Base-by-base conservation (phyloP, 64 coral and sea anemone species). In the Montipora efflorescens region DNA sequence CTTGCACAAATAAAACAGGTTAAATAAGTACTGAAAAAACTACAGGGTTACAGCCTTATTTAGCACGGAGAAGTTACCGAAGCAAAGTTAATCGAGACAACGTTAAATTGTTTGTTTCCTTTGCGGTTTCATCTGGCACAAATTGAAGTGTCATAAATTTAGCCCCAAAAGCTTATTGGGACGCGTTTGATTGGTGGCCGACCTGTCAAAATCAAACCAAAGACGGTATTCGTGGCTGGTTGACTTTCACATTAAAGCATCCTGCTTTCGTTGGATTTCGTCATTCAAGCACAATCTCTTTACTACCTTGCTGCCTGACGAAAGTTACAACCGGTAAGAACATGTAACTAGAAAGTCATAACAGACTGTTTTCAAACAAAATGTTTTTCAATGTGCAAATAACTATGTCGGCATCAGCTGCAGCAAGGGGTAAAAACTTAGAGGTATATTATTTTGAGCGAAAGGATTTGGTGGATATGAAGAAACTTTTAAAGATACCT, bases 211-310 rank as follows among this genome's bases (percentile, higher is more conserved):
- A 79, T 79, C 77, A 79, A 55, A 77, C n/a, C 78, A 79, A 79
- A 57, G n/a, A n/a, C n/a, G n/a, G 78, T 79, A 22, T 55, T 79
- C 49, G 51, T 79, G 43, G 47, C 77, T 1, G n/a, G 1, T 79
- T 79, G 48, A 22, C 49, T 58, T 53, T 79, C 78, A 79, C 78
- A 79, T 51, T 79, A 79, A 79, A 53, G 15, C 78, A 79, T 79
- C 78, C 47, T 79, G 78, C 78, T 79, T 57, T 58, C 78, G 78
- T 22, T 79, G 50, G 36, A 79, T 7, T 80, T 80, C 49, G 48
- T 18, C 48, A 18, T n/a, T n/a, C n/a, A n/a, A n/a, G n/a, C n/a
- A 80, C 47, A 57, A 80, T 12, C 78, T 53, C 78, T 57, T 80
- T 18, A 53, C 78, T 80, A 80, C 48, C 78, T 80, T 53, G 78